Conservation (phyloP, 2,888 invertebrate species). For the Trichogramma dendrolimi region DNA sequence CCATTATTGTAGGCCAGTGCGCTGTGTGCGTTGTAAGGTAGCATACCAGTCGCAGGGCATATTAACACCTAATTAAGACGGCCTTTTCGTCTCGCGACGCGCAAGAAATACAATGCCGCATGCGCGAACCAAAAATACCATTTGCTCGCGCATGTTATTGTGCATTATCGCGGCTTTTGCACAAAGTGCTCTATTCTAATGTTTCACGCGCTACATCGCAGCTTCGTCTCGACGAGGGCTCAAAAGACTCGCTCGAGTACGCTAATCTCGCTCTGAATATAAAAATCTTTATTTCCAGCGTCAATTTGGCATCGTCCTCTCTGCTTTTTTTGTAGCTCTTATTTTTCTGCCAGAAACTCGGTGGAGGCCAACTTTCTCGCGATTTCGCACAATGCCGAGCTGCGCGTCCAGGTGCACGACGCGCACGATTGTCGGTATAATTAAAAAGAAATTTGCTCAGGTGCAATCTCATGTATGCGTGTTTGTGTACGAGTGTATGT, state of each 20-base stretch:
- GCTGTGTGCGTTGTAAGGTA: neutral
- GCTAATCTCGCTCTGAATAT: no score
- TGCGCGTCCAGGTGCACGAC: slow-evolving; percentile 28
- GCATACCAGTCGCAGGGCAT: slow-evolving; percentile 12
- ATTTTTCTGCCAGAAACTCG: neutral
- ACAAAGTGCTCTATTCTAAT: no score
- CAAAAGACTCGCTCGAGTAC: no score
- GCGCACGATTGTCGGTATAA: slow-evolving; percentile 23
- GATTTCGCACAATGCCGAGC: neutral
- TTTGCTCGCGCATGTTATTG: no score
- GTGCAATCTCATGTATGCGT: slow-evolving; percentile 35
- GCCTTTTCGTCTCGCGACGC: neutral
- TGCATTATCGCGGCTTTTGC: no score
- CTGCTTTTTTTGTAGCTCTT: neutral
- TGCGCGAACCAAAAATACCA: no score
- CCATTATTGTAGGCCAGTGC: neutral
- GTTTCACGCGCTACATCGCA: no score
- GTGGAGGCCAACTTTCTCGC: neutral
- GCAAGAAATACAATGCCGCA: no score
- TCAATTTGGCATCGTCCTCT: neutral
- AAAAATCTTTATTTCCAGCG: no score
- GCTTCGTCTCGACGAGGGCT: no score
- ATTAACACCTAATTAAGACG: slow-evolving; percentile 27
- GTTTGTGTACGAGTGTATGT: slow-evolving; percentile 30
- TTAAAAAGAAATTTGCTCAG: slow-evolving; percentile 48